Evolutionary conservation across 2,888 invertebrate species (phyloP), one percentile per base, ranked within the genome.

Genomic region (Pegoplata infirma): DNA sequence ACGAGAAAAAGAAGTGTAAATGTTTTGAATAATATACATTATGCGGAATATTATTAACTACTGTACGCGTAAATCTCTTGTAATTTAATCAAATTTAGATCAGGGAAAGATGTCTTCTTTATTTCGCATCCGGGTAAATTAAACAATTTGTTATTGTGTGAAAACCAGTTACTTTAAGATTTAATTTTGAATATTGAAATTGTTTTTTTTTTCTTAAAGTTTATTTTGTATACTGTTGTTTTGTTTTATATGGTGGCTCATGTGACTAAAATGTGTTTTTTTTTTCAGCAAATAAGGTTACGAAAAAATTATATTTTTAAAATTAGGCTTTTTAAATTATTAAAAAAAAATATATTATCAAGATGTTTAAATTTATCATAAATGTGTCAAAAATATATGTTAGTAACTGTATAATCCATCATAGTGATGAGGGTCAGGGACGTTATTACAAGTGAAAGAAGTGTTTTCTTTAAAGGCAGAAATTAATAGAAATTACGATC

Each of bases 11-110:
- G n/a, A n/a, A 25, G 36, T 40, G 12, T 40, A n/a, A 5, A 40
- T n/a, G 4, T 12, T 40, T 40, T 40, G 2, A 0, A 12, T 40
- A n/a, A 12, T n/a, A 32, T 3, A 32, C 32, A 28, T n/a, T n/a
- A 12, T 12, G 36, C n/a, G n/a, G 12, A 40, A 12, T 32, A 10
- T 32, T 10, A 36, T 36, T 40, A 25, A 25, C 25, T 40, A 40
- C 36, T 49, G 47, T 6, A 58, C 49, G n/a, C n/a, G n/a, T n/a
- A n/a, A n/a, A 58, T 66, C 40, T 77, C 49, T 71, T 81, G 68
- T 81, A 80, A 81, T 81, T 80, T 81, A 79, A 82, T 81, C 76
- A 75, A 82, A 80, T 77, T 75, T 76, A 73, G 76, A 71, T 75
- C 64, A 58, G 63, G 46, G 51, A 71, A 64, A 71, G 46, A 76